Evolutionary conservation across 1,140 invertebrate species (phyloP).

Genomic region (Anastatus disparis): DNA sequence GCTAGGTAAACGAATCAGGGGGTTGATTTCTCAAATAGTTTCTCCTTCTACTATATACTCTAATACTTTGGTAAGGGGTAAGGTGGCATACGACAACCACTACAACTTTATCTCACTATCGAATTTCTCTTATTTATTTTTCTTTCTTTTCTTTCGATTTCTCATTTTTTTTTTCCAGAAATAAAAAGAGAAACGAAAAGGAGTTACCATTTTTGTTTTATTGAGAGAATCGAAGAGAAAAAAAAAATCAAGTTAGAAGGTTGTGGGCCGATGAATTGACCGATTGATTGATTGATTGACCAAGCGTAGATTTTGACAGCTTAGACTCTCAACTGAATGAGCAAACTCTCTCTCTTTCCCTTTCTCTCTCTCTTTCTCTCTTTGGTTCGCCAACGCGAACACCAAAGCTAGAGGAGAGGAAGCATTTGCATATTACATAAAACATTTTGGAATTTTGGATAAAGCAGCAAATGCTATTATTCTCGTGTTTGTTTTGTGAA

Average conservation of each 20-base stretch:
- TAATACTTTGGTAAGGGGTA: too few species aligned
- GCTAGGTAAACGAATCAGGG: slow-evolving; percentile 54
- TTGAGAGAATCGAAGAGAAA: not conserved
- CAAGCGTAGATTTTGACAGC: slow-evolving; percentile 20
- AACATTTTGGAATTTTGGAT: slow-evolving; percentile 29
- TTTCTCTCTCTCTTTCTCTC: too few species aligned
- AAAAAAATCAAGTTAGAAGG: not conserved
- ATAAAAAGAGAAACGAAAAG: slow-evolving; percentile 14
- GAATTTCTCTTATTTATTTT: slow-evolving; percentile 3
- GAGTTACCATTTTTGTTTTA: slow-evolving; percentile 2
- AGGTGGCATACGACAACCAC: slow-evolving; percentile 41
- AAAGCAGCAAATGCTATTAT: not conserved
- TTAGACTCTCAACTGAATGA: slow-evolving; percentile 4
- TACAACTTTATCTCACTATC: slow-evolving; percentile 47
- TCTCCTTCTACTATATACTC: slow-evolving; percentile 43
- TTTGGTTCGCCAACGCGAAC: not conserved
- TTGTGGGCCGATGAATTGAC: not conserved
- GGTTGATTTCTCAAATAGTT: slow-evolving; percentile 55
- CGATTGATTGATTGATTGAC: slow-evolving; percentile 31
- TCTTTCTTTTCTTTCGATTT: too few species aligned
- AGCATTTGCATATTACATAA: slow-evolving; percentile 34
- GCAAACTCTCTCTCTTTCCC: not conserved
- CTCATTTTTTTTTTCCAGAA: too few species aligned
- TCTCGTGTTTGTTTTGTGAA: slow-evolving; percentile 15
- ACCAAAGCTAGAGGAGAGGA: too few species aligned